These are phyloP conservation scores for Trachymyrmex cornetzi DNA, from an alignment of 1,140 invertebrate genomes.

Conservation along the genomic window DNA sequence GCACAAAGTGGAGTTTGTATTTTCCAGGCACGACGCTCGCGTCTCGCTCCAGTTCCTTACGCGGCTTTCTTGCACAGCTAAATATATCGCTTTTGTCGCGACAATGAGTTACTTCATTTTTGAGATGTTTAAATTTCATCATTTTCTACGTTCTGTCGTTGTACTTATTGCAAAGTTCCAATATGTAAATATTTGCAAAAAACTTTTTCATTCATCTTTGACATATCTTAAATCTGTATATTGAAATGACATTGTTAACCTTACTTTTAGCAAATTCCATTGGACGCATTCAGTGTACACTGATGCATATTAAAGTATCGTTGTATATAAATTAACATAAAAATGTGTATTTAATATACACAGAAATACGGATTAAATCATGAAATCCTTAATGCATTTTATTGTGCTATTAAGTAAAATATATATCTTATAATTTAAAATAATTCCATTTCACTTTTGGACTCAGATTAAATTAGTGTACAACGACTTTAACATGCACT, in stretches of 20 bases:
- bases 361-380: too few species aligned
- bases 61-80: conserved; percentile 39
- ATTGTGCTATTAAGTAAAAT: too few species aligned
- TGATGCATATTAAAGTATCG: too few species aligned
- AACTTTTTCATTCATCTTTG: background rate
- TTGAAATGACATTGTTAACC: background rate
- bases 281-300: too few species aligned
- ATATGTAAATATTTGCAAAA: background rate
- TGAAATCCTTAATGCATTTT: too few species aligned
- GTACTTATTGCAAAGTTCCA: background rate
- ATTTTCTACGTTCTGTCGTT: background rate
- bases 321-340: too few species aligned
- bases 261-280: too few species aligned
- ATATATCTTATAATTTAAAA: too few species aligned
- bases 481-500: too few species aligned
- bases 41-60: conserved; percentile 39
- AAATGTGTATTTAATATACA: too few species aligned
- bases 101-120: conserved; percentile 28
- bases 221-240: background rate
- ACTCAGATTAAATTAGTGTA: too few species aligned
- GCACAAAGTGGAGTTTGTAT: conserved; percentile 44
- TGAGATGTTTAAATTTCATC: background rate
- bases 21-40: conserved; percentile 17
- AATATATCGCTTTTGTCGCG: background rate
- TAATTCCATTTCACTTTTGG: too few species aligned